Conservation (phyloP, 2,797 vertebrate genomes). For the Phoebastria nigripes region DNA sequence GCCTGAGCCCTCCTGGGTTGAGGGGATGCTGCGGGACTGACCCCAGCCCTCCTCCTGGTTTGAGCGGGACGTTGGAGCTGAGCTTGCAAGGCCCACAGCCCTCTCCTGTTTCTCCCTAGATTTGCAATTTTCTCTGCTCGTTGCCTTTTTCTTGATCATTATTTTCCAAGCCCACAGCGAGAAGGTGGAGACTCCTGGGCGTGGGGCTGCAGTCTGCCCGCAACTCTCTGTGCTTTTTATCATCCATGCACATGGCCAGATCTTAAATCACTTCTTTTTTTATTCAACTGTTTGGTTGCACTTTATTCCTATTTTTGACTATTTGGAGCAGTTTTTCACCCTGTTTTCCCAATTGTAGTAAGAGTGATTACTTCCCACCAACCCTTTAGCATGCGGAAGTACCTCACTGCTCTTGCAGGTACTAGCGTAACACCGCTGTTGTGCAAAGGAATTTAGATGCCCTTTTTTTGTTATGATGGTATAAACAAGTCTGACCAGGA, state of each 20-base stretch:
- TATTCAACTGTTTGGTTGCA: not conserved
- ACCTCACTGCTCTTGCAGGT: not conserved
- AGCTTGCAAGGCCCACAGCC: not conserved
- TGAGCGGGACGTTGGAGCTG: not conserved
- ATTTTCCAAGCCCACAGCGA: not conserved
- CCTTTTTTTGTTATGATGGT: not conserved
- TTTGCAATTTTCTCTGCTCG: accelerated
- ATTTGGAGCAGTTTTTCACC: not conserved
- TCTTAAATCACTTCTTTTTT: not conserved
- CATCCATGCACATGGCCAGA: not conserved
- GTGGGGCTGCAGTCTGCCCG: not conserved
- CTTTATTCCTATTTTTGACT: not conserved
- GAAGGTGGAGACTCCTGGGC: accelerated
- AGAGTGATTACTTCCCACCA: not conserved
- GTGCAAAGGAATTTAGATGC: not conserved
- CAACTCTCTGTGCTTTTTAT: not conserved
- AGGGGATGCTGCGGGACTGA: not conserved
- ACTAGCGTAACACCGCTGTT: not conserved
- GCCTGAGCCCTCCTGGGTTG: not conserved
- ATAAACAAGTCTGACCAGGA: not conserved
- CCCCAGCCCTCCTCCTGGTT: not conserved
- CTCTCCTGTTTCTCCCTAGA: not conserved
- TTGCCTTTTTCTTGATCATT: not conserved
- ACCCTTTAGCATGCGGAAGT: not conserved
- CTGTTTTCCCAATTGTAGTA: not conserved